Evolutionary conservation across 2,888 invertebrate species (phyloP), one percentile per base, ranked within the genome.

Genomic region (Tridacna crocea): DNA sequence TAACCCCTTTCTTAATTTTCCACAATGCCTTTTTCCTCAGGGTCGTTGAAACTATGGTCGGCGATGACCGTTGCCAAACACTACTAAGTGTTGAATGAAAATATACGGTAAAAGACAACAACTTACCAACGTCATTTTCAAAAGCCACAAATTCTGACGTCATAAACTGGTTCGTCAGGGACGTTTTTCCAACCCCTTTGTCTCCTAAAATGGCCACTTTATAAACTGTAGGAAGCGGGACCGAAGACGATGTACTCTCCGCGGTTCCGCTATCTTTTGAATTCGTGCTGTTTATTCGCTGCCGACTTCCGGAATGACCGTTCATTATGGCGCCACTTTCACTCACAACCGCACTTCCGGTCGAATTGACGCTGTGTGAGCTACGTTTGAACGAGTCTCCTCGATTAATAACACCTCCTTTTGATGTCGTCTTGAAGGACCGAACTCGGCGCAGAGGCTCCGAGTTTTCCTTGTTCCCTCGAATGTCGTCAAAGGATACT

Each of bases 331-430:
- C 76, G 94, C 96, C 75, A 46, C 74, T 82, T 11, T 81, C 77
- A 65, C 88, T 88, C 15, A 80, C 83, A 22, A 96, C 96, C 8
- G 72, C 77, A 94, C 96, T 97, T 27, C 93, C 92, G 3, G 92
- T 97, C 19, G 93, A 93, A 61, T 97, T 97, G 94, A 98, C 97
- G 92, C 97, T 97, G 0, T 97, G 98, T 91, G 98, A 98, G 87
- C 98, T 96, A 87, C 97, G 97, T 91, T 98, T 97, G 86, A 99
- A 96, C 17, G 98, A 98, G 95, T 99, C 99, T 0, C 99, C 99
- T 72, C 98, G 96, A 95, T 98, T 98, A 22, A 88, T 80, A 10
- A 90, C 85, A 27, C 98, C 97, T 17, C 98, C 97, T 94, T 97
- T 96, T 93, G 97, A 97, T 51, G 98, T 98, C 91, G 98, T 98